A percentile compares a stretch with the other conserved stretches of the same genome.
Evolutionary conservation across 2,888 invertebrate species (phyloP).

Genomic region (Drosophila falleni): DNA sequence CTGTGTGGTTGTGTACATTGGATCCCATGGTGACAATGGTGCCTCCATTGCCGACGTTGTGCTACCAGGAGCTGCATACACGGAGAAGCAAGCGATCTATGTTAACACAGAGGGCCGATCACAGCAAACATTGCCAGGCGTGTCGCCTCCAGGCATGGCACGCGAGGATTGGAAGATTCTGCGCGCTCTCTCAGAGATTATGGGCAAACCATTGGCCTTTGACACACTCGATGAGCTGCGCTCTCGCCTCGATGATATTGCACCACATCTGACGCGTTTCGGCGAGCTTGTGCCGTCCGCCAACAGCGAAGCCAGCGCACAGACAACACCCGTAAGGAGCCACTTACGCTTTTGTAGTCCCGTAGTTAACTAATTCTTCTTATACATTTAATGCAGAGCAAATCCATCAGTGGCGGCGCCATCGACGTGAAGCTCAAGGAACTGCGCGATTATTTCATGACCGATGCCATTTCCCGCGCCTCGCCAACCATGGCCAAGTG

Average conservation of each 20-base stretch:
- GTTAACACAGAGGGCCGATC: slow-evolving; percentile 99
- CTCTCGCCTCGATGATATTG: slow-evolving; percentile 92
- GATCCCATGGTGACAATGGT: slow-evolving; percentile 98
- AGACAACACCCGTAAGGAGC: slow-evolving; percentile 88
- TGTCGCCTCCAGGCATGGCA: slow-evolving; percentile 96
- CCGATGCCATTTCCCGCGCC: slow-evolving; percentile 97
- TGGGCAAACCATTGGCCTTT: slow-evolving; percentile 92
- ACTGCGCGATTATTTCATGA: slow-evolving; percentile 96
- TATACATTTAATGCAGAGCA: slow-evolving; percentile 82
- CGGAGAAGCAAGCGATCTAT: slow-evolving; percentile 98
- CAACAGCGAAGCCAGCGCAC: slow-evolving; percentile 92
- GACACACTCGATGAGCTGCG: slow-evolving; percentile 94
- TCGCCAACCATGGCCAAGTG: slow-evolving; percentile 99
- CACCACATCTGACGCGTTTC: slow-evolving; percentile 95
- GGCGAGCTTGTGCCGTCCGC: slow-evolving; percentile 94
- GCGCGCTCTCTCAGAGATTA: slow-evolving; percentile 97
- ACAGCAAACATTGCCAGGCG: slow-evolving; percentile 94
- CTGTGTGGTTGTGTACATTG: slow-evolving; percentile 95
- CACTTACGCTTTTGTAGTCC: background rate
- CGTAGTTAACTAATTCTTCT: background rate
- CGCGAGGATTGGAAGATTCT: slow-evolving; percentile 99
- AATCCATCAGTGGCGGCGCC: slow-evolving; percentile 86
- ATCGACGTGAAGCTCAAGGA: slow-evolving; percentile 91
- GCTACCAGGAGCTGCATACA: slow-evolving; percentile 98
- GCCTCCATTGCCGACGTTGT: slow-evolving; percentile 97